Percentiles rank a stretch among this genome's conserved stretches.
phyloP scores from a whole-genome alignment of 2,888 invertebrate genomes.

The Ormyrus thymus region DNA sequence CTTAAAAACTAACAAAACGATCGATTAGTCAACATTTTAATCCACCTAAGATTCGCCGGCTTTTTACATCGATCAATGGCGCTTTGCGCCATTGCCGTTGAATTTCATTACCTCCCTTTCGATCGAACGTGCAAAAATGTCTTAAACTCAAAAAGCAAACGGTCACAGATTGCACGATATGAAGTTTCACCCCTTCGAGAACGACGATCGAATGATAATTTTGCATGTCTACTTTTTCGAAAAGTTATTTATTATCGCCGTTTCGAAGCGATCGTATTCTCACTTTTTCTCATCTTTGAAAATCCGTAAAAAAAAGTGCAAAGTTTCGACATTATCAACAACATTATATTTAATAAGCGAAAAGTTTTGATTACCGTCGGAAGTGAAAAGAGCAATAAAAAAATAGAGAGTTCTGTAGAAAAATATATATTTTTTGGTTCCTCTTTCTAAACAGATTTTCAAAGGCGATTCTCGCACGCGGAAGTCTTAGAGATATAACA shows the following conservation, averaged over 20 bases:
- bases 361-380: background rate
- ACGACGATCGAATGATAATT: background rate
- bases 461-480: slow-evolving; percentile 12
- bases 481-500: slow-evolving; percentile 6
- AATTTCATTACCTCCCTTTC: background rate
- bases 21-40: slow-evolving; percentile 32
- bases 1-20: slow-evolving; percentile 28
- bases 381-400: slow-evolving; percentile 2
- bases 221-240: background rate
- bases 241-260: background rate
- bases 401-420: slow-evolving; percentile 1
- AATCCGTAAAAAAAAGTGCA: background rate
- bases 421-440: background rate
- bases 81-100: background rate
- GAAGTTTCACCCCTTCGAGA: slow-evolving; percentile 1
- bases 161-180: slow-evolving; percentile 12
- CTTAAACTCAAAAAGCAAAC: background rate
- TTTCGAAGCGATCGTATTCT: background rate
- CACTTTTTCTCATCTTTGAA: background rate
- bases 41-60: background rate
- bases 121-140: slow-evolving; percentile 11
- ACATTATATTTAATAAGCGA: slow-evolving; percentile 2
- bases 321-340: background rate
- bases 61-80: slow-evolving; percentile 19
- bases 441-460: slow-evolving; percentile 41